Conservation (phyloP, 2,888 invertebrate species). For the Rugalucina vietnamica region DNA sequence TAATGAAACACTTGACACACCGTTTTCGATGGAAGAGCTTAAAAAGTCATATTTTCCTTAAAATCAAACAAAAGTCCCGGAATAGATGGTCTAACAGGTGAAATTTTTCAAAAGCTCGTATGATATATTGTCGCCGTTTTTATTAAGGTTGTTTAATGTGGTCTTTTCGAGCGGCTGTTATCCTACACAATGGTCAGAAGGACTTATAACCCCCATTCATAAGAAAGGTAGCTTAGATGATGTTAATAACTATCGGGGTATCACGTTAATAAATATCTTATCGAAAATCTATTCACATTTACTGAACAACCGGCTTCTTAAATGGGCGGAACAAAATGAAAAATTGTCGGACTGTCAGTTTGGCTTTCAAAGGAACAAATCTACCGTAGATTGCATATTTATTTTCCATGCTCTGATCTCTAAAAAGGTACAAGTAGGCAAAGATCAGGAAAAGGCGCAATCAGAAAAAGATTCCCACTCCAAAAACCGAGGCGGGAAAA, state of each 20-base stretch:
- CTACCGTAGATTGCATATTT: conserved; percentile 18
- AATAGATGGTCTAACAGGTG: background rate
- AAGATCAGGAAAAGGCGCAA: too few species aligned
- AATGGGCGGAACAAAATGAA: background rate
- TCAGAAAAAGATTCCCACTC: too few species aligned
- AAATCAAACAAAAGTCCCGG: background rate
- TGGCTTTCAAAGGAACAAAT: background rate
- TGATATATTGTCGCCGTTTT: background rate
- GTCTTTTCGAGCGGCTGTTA: background rate
- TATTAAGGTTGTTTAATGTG: background rate
- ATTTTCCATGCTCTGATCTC: background rate
- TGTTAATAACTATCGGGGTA: background rate
- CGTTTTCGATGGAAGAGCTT: background rate
- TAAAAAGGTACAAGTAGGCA: too few species aligned
- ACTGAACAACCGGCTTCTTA: background rate
- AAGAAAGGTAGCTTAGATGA: conserved; percentile 1
- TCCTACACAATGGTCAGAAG: background rate
- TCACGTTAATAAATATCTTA: background rate
- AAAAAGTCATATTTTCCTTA: background rate
- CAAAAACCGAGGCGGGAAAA: too few species aligned
- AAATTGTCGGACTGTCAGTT: conserved; percentile 4
- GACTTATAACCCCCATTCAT: background rate
- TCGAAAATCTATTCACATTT: background rate
- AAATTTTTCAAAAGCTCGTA: background rate
- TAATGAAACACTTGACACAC: background rate